Evolutionary conservation across 2,888 invertebrate species (phyloP).

Genomic region (Hemithea aestivaria): DNA sequence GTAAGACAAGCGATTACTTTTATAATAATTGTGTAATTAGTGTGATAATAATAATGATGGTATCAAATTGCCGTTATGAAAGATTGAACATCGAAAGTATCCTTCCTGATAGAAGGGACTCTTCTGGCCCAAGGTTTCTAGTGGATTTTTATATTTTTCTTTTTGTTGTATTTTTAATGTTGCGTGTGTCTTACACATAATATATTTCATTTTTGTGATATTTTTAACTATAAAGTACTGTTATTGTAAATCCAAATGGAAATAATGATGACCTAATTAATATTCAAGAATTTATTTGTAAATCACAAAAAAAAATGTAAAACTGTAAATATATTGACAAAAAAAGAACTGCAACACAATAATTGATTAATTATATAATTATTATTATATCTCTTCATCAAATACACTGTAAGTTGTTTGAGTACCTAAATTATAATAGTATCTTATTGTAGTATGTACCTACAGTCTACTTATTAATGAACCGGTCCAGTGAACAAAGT

Average conservation of each 20-base stretch:
- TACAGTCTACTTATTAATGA: slow-evolving; percentile 68
- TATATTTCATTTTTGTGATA: slow-evolving; percentile 81
- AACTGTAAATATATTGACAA: slow-evolving; percentile 79
- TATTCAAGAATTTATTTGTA: slow-evolving; percentile 80
- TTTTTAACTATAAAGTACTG: slow-evolving; percentile 80
- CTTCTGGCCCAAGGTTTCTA: slow-evolving; percentile 77
- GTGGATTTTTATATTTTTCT: slow-evolving; percentile 77
- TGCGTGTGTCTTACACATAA: slow-evolving; percentile 81
- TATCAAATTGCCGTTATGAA: slow-evolving; percentile 77
- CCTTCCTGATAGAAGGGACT: slow-evolving; percentile 80
- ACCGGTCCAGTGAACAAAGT: slow-evolving; percentile 79
- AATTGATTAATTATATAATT: slow-evolving; percentile 57
- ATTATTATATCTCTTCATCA: slow-evolving; percentile 71
- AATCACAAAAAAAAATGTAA: slow-evolving; percentile 79
- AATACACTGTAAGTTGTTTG: slow-evolving; percentile 76
- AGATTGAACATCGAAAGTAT: slow-evolving; percentile 79
- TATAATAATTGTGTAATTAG: slow-evolving; percentile 79
- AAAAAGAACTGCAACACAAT: slow-evolving; percentile 78
- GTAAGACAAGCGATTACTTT: slow-evolving; percentile 79
- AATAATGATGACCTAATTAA: slow-evolving; percentile 79
- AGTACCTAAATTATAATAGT: slow-evolving; percentile 69
- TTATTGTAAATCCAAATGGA: slow-evolving; percentile 78
- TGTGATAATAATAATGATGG: slow-evolving; percentile 77
- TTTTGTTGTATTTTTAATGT: slow-evolving; percentile 79
- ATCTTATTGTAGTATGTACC: slow-evolving; percentile 70